Evolutionary conservation across 2,113 vertebrate species (phyloP).

Genomic region (Ifrita kowaldi): DNA sequence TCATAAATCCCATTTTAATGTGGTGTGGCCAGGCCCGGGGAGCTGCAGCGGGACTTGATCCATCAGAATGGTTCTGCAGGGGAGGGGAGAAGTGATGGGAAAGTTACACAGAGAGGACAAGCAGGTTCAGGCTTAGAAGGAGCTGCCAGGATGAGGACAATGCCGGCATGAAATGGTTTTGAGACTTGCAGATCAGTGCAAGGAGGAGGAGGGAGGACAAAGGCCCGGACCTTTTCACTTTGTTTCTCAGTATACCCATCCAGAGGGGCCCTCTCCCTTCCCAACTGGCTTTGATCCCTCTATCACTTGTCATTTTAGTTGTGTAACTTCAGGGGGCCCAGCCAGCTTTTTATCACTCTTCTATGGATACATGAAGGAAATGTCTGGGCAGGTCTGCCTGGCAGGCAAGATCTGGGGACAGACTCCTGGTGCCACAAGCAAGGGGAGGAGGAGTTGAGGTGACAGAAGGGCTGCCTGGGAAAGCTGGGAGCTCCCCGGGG

Average conservation of each 20-base stretch:
- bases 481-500: background rate
- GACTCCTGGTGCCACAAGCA: rapidly evolving
- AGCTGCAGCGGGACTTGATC: background rate
- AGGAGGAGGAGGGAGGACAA: background rate
- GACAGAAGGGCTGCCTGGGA: background rate
- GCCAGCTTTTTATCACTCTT: background rate
- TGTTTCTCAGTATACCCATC: background rate
- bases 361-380: background rate
- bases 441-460: background rate
- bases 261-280: background rate
- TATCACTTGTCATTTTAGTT: background rate
- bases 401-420: background rate
- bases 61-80: background rate
- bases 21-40: background rate
- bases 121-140: background rate
- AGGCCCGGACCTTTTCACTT: background rate
- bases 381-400: background rate
- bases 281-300: background rate
- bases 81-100: background rate
- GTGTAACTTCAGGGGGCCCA: background rate
- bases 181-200: background rate
- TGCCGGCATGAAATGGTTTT: background rate
- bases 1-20: constrained; percentile 32
- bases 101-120: background rate
- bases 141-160: background rate